Evolutionary conservation across 2,888 invertebrate species (phyloP), one percentile per base, ranked within the genome.

Genomic region (Apamea crenata): DNA sequence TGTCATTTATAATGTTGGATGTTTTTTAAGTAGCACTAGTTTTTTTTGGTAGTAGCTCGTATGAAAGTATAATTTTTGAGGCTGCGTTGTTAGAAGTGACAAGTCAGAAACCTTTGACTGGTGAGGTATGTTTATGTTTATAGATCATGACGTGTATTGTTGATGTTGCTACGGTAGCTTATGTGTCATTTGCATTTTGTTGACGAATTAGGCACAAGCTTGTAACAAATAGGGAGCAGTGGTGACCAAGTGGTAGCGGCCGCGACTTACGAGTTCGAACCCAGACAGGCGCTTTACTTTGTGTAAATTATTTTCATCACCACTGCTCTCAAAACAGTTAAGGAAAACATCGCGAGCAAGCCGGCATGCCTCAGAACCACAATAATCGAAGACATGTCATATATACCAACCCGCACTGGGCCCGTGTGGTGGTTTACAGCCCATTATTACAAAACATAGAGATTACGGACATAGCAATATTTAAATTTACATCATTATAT

Each of bases 31-130:
- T 88, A 88, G 84, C 83, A 70, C 81, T 77, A 86, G 83, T 87
- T 87, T 87, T 87, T 88, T 92, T 90, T 87, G 78, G 89, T 89
- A 90, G 90, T 85, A 80, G 80, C 79, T 86, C n/a, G 53, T 77
- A 80, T 87, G 81, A 82, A 86, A 81, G 83, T 90, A 88, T 90
- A 89, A 88, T 89, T 88, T 70, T 74, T 78, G 29, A 63, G 50
- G 73, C 25, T 72, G 73, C 73, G 56, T 83, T 85, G 77, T 82
- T 65, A 21, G 36, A 68, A 72, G 61, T 88, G 85, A 88, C 75
- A 66, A 68, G 67, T 65, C 83, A 83, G 53, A 76, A 79, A 66
- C 40, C 61, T 74, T 69, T 66, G 53, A 68, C 56, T 69, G 29
- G 25, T 14, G 18, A 36, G 10, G 40, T 40, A 32, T 70, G 32